phyloP scores from a whole-genome alignment of 1,140 invertebrate species.

The Trachymyrmex septentrionalis region DNA sequence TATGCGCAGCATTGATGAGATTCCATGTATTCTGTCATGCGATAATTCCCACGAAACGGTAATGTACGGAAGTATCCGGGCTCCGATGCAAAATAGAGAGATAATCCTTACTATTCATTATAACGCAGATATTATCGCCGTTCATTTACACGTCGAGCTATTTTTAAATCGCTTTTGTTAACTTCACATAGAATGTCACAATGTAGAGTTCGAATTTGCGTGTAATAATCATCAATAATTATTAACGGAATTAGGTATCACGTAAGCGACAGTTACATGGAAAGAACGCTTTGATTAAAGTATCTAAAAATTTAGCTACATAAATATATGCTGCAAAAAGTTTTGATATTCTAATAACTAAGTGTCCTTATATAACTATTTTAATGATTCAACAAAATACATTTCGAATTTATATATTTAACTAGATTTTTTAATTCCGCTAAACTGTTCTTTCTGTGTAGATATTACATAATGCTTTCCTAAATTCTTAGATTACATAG shows the following conservation, averaged over 20 bases:
- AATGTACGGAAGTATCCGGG: conserved; percentile 23
- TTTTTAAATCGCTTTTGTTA: conserved; percentile 25
- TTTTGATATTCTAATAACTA: no score
- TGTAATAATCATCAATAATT: neutral
- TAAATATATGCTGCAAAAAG: no score
- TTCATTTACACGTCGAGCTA: conserved; percentile 12
- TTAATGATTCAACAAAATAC: no score
- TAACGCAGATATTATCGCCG: conserved; percentile 36
- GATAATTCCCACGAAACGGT: conserved; percentile 44
- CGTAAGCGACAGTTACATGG: neutral
- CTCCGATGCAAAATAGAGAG: conserved; percentile 45
- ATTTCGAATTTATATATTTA: no score
- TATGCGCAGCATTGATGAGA: conserved; percentile 30
- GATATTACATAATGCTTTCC: neutral
- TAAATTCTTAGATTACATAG: neutral
- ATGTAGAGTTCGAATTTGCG: neutral
- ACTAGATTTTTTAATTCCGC: no score
- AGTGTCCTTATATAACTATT: no score
- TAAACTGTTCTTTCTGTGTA: neutral
- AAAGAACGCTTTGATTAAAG: no score
- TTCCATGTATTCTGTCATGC: conserved; percentile 48
- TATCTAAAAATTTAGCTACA: no score
- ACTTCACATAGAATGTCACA: neutral
- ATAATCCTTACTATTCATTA: conserved; percentile 53
- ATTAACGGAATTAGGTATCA: neutral